Conservation (phyloP, 2,113 vertebrate species). For the Psilopsiagon aurifrons region DNA sequence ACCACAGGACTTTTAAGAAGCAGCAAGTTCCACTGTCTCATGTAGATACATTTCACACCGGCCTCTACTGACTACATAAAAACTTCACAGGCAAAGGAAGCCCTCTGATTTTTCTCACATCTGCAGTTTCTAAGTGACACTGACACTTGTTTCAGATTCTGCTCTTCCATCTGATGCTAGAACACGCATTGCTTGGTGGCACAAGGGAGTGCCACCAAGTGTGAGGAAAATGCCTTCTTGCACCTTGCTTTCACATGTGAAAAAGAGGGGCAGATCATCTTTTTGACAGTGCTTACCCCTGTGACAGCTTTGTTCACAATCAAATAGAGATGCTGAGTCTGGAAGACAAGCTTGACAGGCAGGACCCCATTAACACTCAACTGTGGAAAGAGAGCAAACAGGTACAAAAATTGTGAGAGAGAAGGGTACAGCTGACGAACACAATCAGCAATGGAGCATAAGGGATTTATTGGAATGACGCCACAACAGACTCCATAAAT, state of each 20-base stretch:
- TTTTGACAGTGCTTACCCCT: background rate
- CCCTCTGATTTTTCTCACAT: background rate
- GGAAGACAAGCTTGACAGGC: background rate
- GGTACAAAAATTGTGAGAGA: background rate
- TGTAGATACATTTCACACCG: background rate
- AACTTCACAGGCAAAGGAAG: background rate
- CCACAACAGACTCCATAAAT: background rate
- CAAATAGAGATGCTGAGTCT: background rate
- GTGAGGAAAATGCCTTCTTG: background rate
- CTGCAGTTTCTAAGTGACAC: background rate
- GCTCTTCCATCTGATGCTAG: background rate
- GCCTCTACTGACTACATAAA: background rate
- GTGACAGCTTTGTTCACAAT: background rate
- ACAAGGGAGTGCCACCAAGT: background rate
- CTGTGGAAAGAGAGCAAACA: background rate
- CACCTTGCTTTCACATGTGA: background rate
- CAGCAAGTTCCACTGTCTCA: background rate
- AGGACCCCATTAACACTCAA: background rate
- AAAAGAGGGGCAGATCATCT: background rate
- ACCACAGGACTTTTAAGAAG: background rate
- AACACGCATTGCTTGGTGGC: background rate
- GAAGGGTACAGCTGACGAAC: background rate
- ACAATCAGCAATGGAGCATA: background rate
- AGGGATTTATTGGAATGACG: background rate
- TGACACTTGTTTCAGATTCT: background rate